Evolutionary conservation across 2,797 vertebrate species (phyloP).

Genomic region (Fratercula arctica): DNA sequence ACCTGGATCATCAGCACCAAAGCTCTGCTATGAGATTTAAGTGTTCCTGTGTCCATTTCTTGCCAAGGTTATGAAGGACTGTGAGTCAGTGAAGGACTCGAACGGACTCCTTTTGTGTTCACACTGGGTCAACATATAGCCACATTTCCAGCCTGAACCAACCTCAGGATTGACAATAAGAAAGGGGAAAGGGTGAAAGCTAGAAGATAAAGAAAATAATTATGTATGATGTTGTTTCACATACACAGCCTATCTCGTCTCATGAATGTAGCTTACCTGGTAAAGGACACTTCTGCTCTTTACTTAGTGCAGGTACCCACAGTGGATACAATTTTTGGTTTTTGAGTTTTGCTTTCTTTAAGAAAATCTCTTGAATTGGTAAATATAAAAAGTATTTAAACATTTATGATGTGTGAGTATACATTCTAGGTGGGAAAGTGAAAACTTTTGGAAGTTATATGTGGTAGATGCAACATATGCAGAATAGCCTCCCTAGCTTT

Average conservation of each 20-base stretch:
- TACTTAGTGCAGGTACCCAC: neutral
- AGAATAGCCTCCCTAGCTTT: neutral
- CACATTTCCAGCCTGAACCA: neutral
- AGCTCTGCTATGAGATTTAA: neutral
- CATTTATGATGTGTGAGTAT: neutral
- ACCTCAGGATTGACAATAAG: neutral
- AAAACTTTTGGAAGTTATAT: neutral
- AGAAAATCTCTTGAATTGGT: neutral
- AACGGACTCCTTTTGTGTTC: neutral
- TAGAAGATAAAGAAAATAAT: neutral
- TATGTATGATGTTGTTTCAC: neutral
- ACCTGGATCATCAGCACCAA: neutral
- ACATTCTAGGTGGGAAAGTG: neutral
- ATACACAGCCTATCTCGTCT: neutral
- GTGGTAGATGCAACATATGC: neutral
- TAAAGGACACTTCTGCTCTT: neutral
- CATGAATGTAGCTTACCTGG: neutral
- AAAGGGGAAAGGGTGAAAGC: neutral
- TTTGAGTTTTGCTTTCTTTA: neutral
- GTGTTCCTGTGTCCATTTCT: too few species aligned
- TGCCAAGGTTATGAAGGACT: too few species aligned
- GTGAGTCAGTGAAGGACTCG: neutral
- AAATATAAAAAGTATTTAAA: neutral
- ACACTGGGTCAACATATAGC: accelerated
- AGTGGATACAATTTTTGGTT: neutral